Conservation (phyloP, 2,797 vertebrate genomes). For the Tokudaia muenninki region DNA sequence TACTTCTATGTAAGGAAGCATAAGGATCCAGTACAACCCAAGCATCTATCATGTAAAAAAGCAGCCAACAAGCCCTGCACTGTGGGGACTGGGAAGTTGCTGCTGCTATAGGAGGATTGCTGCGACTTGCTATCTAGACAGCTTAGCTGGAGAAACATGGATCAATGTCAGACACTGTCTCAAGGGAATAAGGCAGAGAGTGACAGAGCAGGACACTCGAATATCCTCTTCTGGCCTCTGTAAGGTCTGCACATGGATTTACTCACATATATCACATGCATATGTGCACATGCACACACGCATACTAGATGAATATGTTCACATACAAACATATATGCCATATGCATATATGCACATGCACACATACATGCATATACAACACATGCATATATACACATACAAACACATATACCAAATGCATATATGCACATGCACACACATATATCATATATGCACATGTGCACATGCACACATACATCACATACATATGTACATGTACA, state of each 20-base stretch:
- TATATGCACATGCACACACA: background rate
- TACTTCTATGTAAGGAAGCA: background rate
- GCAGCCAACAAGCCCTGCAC: background rate
- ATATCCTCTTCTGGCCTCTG: background rate
- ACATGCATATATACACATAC: background rate
- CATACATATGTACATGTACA: background rate
- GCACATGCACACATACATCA: background rate
- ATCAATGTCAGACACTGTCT: background rate
- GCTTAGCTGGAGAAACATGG: background rate
- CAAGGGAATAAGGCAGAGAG: background rate
- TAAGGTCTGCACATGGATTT: background rate
- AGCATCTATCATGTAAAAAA: background rate
- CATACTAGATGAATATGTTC: background rate
- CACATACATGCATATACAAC: background rate
- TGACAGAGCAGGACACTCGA: background rate
- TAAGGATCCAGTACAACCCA: too few species aligned
- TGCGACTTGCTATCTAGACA: background rate
- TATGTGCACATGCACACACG: background rate
- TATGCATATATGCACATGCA: background rate
- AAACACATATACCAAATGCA: background rate
- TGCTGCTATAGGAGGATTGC: background rate
- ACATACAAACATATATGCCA: background rate
- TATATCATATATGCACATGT: background rate
- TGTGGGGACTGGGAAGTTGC: too few species aligned
- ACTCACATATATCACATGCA: background rate